A percentile compares a stretch with the other conserved stretches of the same genome.
These are phyloP conservation scores for Malacosoma neustria DNA, from an alignment of 2,888 invertebrate genomes.

Conservation along the genomic window DNA sequence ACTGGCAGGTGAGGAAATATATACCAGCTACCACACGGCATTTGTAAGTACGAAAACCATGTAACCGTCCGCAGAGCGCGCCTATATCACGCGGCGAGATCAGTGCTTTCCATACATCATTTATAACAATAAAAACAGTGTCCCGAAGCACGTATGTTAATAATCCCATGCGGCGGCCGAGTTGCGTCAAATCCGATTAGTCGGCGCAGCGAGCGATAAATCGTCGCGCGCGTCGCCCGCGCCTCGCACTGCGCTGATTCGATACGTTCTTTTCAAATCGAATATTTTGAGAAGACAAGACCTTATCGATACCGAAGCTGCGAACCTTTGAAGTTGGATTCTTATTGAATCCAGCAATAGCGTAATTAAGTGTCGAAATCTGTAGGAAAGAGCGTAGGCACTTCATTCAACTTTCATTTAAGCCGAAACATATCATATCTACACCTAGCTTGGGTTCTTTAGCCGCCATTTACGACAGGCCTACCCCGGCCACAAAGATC, in stretches of 20 bases:
- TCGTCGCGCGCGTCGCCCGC: constrained; percentile 26
- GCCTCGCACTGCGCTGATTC: constrained; percentile 18
- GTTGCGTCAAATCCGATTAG: constrained; percentile 55
- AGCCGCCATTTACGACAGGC: too few relatives aligned
- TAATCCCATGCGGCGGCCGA: constrained; percentile 9
- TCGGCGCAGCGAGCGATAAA: constrained; percentile 62
- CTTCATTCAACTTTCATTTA: too few relatives aligned
- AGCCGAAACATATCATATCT: too few relatives aligned
- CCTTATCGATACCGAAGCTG: too few relatives aligned
- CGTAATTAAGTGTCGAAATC: too few relatives aligned
- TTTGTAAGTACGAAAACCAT: background rate
- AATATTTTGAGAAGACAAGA: background rate
- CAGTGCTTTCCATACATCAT: background rate
- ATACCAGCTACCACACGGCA: background rate
- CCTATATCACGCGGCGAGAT: background rate
- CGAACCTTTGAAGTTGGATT: too few relatives aligned
- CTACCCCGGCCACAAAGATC: too few relatives aligned
- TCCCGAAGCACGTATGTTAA: background rate
- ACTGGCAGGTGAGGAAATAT: too few relatives aligned
- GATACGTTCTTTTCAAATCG: background rate
- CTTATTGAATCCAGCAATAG: too few relatives aligned
- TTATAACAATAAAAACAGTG: background rate
- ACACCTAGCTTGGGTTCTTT: too few relatives aligned
- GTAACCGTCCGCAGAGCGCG: background rate
- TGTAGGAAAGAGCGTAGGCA: too few relatives aligned